Conservation (phyloP, 1,140 invertebrate genomes). For the Diprion similis region DNA sequence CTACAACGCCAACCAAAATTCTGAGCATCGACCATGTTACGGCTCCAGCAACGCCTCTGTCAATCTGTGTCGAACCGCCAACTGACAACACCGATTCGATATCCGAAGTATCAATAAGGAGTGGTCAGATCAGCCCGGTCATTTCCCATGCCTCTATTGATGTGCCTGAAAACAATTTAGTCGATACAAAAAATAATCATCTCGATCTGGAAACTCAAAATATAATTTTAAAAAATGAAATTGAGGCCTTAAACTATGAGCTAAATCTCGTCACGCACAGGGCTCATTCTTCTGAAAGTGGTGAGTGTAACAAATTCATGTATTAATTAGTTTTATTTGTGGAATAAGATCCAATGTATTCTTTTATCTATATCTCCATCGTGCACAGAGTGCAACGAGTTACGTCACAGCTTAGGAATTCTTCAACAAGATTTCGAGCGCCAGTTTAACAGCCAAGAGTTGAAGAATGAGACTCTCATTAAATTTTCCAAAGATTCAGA, state of each 20-base stretch:
- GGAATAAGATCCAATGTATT: not conserved
- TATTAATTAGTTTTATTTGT: slow-evolving; percentile 8
- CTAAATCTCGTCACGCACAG: slow-evolving; percentile 62
- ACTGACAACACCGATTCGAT: slow-evolving; percentile 42
- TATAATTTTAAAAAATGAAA: slow-evolving; percentile 63
- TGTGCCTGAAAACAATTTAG: slow-evolving; percentile 16
- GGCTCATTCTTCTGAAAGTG: slow-evolving; percentile 63
- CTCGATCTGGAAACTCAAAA: slow-evolving; percentile 40
- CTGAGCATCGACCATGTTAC: slow-evolving; percentile 19
- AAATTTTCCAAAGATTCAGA: slow-evolving; percentile 23
- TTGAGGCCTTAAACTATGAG: slow-evolving; percentile 66
- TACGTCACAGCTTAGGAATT: not conserved
- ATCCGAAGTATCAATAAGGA: slow-evolving; percentile 42
- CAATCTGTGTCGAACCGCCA: slow-evolving; percentile 39
- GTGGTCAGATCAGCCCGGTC: slow-evolving; percentile 40
- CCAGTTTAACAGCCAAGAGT: slow-evolving; percentile 20
- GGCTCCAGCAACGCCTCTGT: slow-evolving; percentile 40
- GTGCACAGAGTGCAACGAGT: not conserved
- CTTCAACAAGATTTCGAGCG: slow-evolving; percentile 17
- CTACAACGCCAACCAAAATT: slow-evolving; percentile 31
- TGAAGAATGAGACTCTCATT: slow-evolving; percentile 21
- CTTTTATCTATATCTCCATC: not conserved
- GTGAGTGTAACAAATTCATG: slow-evolving; percentile 41
- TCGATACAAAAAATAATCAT: slow-evolving; percentile 2
- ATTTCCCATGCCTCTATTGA: slow-evolving; percentile 34